phyloP scores from a whole-genome alignment of 2,888 invertebrate genomes.

The Scaptomyza reducta region DNA sequence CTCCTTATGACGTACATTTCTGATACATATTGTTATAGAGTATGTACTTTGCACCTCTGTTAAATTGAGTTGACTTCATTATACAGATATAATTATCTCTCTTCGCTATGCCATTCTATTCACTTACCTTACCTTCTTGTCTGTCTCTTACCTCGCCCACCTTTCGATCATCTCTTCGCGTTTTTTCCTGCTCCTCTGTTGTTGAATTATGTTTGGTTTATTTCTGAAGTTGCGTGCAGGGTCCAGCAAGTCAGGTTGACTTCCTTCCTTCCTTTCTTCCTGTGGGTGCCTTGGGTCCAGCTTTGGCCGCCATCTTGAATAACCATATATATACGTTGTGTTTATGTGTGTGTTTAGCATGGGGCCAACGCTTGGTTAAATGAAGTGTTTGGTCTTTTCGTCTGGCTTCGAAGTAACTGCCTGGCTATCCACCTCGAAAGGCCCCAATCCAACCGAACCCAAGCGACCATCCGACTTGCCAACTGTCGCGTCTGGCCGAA shows the following conservation, averaged over 20 bases:
- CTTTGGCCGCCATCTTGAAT: slow-evolving; percentile 71
- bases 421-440: slow-evolving; percentile 3
- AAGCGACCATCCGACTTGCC: not conserved
- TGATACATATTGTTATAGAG: too few relatives aligned
- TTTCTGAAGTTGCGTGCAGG: not conserved
- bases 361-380: slow-evolving; percentile 37
- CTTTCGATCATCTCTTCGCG: not conserved
- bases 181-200: not conserved
- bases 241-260: not conserved
- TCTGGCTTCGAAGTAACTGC: slow-evolving; percentile 39
- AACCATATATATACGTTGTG: slow-evolving; percentile 27
- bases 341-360: slow-evolving; percentile 24
- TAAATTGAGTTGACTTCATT: too few relatives aligned
- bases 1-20: too few relatives aligned
- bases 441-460: not conserved
- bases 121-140: not conserved
- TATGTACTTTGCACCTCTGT: too few relatives aligned
- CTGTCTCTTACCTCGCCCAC: not conserved
- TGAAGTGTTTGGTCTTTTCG: slow-evolving; percentile 40
- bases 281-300: slow-evolving; percentile 30
- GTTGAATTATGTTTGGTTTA: not conserved
- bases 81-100: too few relatives aligned
- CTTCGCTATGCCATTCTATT: too few relatives aligned
- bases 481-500: slow-evolving; percentile 48
- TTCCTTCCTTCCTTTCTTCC: too few relatives aligned